Conservation (phyloP, 2,888 invertebrate species). For the Mesorhabditis spiculigera region DNA sequence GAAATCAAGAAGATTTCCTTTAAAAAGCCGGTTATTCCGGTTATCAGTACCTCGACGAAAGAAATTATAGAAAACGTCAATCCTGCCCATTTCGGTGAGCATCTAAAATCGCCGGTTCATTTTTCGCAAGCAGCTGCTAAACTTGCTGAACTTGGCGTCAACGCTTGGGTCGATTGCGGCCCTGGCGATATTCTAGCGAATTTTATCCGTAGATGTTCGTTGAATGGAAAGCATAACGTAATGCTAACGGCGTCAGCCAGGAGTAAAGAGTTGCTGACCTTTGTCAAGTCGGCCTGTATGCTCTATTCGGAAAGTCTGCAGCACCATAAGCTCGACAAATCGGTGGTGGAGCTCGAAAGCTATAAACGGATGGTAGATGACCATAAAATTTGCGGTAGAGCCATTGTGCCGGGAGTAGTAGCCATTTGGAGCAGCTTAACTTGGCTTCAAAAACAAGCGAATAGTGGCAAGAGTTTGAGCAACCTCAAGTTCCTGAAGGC, state of each 20-base stretch:
- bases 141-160: constrained; percentile 21
- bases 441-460: not conserved
- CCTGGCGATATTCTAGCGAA: constrained; percentile 30
- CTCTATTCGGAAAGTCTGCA: not conserved
- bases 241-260: not conserved
- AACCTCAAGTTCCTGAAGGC: constrained; percentile 1
- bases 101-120: constrained; percentile 33
- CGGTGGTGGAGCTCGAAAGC: not conserved
- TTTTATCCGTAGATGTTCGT: constrained; percentile 22
- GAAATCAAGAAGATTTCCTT: constrained; percentile 18
- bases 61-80: constrained; percentile 24
- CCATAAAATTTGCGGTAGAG: not conserved
- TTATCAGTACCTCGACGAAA: constrained; percentile 44
- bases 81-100: constrained; percentile 34
- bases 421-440: not conserved
- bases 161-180: constrained; percentile 40
- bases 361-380: not conserved
- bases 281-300: not conserved
- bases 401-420: not conserved
- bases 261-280: not conserved
- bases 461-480: not conserved
- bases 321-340: not conserved
- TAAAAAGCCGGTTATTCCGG: constrained; percentile 19
- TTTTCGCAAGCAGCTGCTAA: constrained; percentile 10
- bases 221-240: constrained; percentile 8